Conservation (phyloP, 2,113 vertebrate genomes). For the Phycodurus eques region DNA sequence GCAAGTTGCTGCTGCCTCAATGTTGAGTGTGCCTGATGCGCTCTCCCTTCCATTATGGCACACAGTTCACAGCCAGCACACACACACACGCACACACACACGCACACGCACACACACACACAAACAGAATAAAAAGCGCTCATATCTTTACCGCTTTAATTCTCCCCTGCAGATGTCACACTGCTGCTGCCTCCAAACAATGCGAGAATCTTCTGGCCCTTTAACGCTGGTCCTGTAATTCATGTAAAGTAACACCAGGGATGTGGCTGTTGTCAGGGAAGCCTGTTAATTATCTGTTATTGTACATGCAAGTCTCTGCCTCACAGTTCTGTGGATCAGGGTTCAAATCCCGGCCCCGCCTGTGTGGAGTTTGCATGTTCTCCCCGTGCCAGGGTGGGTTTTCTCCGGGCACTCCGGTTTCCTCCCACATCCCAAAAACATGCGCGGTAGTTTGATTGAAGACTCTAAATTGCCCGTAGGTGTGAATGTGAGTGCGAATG, state of each 20-base stretch:
- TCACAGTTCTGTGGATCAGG: too few relatives aligned
- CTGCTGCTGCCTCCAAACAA: conserved; percentile 29
- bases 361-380: too few relatives aligned
- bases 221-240: background rate
- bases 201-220: conserved; percentile 10
- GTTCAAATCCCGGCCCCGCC: too few relatives aligned
- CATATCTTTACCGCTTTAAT: conserved; percentile 50
- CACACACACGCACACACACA: conserved; percentile 12
- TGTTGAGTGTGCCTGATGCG: conserved; percentile 66
- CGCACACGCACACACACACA: background rate
- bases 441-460: too few relatives aligned
- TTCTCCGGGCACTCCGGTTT: too few relatives aligned
- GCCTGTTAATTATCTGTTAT: conserved; percentile 45
- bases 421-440: too few relatives aligned
- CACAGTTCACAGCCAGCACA: conserved; percentile 24
- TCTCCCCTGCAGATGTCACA: conserved; percentile 43
- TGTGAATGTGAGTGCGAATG: too few relatives aligned
- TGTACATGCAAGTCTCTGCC: too few relatives aligned
- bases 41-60: conserved; percentile 62
- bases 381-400: too few relatives aligned
- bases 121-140: conserved; percentile 32
- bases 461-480: too few relatives aligned
- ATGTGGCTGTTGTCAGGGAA: conserved; percentile 33
- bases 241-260: conserved; percentile 37
- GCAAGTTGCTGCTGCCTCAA: conserved; percentile 64